Percentiles rank a stretch among this genome's conserved stretches.
phyloP scores from a whole-genome alignment of 1,140 invertebrate genomes.

The Orius insidiosus region DNA sequence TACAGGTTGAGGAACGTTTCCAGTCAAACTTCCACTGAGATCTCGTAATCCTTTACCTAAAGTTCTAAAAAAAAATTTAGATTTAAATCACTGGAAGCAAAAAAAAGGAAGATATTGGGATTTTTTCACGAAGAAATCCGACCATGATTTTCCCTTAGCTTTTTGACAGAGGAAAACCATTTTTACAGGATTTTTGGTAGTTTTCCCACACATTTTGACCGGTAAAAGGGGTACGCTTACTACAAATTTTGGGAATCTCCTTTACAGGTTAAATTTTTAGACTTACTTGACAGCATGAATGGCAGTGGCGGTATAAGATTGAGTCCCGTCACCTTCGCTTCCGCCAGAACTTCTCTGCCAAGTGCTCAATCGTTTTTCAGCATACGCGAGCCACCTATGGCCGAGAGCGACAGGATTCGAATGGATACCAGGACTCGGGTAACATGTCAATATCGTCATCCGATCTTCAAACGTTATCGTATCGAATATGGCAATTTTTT shows the following conservation, averaged over 20 bases:
- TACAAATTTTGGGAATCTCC: too few relatives aligned
- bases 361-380: conserved; percentile 38
- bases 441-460: conserved; percentile 75
- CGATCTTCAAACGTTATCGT: conserved; percentile 70
- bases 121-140: background rate
- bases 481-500: conserved; percentile 83
- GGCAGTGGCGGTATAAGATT: conserved; percentile 88
- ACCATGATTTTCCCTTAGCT: background rate
- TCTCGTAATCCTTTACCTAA: conserved; percentile 68
- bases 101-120: background rate
- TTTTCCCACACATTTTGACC: too few relatives aligned
- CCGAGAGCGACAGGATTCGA: conserved; percentile 84
- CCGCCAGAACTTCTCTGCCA: conserved; percentile 41
- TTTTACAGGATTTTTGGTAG: too few relatives aligned
- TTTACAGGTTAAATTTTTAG: background rate
- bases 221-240: too few relatives aligned
- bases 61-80: conserved; percentile 26
- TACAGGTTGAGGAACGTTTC: conserved; percentile 24
- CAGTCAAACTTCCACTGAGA: conserved; percentile 81
- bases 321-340: conserved; percentile 39
- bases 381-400: conserved; percentile 40
- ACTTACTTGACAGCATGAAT: conserved; percentile 73
- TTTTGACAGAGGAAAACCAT: too few relatives aligned
- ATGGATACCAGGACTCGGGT: conserved; percentile 63
- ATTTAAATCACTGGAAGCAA: background rate